phyloP scores from a whole-genome alignment of 2,888 invertebrate genomes.

The Kryphioiulus occultus region DNA sequence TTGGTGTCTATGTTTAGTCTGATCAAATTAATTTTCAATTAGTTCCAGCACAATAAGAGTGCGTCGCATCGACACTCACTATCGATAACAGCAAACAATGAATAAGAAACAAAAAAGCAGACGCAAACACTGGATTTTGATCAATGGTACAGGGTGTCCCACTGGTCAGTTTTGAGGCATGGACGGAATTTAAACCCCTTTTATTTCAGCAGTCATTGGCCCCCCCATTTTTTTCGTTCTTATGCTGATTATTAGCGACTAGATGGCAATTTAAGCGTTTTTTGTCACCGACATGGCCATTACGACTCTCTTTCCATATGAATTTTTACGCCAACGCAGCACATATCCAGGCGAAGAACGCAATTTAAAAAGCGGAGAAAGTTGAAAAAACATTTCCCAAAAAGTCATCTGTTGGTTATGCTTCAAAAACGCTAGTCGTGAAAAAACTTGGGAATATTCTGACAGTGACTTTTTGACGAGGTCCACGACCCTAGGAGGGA shows the following conservation, averaged over 20 bases:
- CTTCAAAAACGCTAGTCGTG: not conserved
- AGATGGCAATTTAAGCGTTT: not conserved
- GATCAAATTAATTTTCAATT: slow-evolving; percentile 26
- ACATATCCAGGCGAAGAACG: not conserved
- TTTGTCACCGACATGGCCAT: not conserved
- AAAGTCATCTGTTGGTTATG: slow-evolving; percentile 19
- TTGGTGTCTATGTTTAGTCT: not conserved
- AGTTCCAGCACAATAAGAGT: not conserved
- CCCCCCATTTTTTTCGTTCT: not conserved
- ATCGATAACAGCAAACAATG: slow-evolving; percentile 1
- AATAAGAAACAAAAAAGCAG: not conserved
- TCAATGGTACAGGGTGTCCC: slow-evolving; percentile 4
- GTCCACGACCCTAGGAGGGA: not conserved
- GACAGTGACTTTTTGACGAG: not conserved
- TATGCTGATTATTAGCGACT: not conserved
- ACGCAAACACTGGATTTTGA: not conserved
- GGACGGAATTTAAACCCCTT: not conserved
- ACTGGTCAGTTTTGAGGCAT: too few relatives aligned
- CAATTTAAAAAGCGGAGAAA: slow-evolving; percentile 13
- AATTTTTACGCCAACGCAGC: not conserved
- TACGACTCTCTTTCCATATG: not conserved
- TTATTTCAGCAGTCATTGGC: not conserved
- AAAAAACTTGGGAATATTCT: not conserved
- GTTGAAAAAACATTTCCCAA: not conserved
- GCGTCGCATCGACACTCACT: not conserved